Conservation (phyloP, 1,140 invertebrate genomes). For the Diploscapter pachys region DNA sequence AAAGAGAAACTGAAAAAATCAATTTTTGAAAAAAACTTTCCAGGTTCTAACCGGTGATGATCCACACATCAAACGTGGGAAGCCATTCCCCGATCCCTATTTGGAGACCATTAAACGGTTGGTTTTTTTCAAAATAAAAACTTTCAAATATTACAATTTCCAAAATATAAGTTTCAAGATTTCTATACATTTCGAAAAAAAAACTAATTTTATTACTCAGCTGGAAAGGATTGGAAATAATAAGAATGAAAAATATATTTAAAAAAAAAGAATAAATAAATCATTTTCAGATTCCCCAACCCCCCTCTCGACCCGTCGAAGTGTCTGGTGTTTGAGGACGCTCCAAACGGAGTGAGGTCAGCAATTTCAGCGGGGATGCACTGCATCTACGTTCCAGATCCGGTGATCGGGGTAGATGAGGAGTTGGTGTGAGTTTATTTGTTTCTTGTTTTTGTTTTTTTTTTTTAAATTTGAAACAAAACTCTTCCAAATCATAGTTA, state of each 20-base stretch:
- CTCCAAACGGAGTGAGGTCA: slow-evolving; percentile 72
- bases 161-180: background rate
- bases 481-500: background rate
- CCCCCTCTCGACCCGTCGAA: slow-evolving; percentile 61
- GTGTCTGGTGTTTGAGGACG: slow-evolving; percentile 89
- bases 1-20: background rate
- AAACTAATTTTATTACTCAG: too few species aligned
- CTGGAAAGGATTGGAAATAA: too few species aligned
- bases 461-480: too few species aligned
- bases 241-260: too few species aligned
- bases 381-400: slow-evolving; percentile 60
- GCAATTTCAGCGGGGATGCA: slow-evolving; percentile 79
- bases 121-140: background rate
- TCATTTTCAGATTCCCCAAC: slow-evolving; percentile 67
- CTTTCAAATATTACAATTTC: background rate
- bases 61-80: slow-evolving; percentile 80
- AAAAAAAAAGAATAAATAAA: background rate
- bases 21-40: slow-evolving; percentile 60
- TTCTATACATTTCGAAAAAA: too few species aligned
- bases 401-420: background rate
- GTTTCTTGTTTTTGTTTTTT: too few species aligned
- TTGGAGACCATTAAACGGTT: slow-evolving; percentile 74
- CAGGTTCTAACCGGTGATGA: slow-evolving; percentile 79
- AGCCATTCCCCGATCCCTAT: slow-evolving; percentile 90
- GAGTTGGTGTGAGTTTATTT: too few species aligned